Evolutionary conservation across 2,797 vertebrate species (phyloP), one percentile per base, ranked within the genome.

Genomic region (Lemur catta): DNA sequence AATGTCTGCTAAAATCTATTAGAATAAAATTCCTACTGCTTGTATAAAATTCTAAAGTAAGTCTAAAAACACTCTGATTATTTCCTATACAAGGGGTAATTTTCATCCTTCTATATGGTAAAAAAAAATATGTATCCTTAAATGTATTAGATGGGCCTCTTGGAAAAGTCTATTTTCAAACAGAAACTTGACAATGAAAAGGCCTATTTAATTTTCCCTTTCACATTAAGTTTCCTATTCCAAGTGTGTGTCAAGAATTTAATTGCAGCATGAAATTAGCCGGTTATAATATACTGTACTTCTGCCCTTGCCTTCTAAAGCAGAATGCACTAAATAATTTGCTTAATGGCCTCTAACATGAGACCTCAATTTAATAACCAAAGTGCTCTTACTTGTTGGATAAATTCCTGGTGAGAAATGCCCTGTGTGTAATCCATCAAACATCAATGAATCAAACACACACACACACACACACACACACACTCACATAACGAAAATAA

Each of bases 211-310:
- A 96, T 97, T 96, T 98, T 91, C 87, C 65, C 89, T 95, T 97
- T 98, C 95, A 96, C 96, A 97, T 98, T 97, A 98, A 98, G 96
- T 96, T 98, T 98, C 98, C 97, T 97, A 97, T 98, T 98, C 98
- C 97, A 98, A 98, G 90, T 95, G 95, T 98, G 97, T 98, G 98
- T 98, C 98, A 71, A 84, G 98, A 98, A 98, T 98, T 98, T 98
- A 99, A 98, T 98, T 98, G 98, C 95, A 98, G 96, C 96, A 97
- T 98, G 96, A 98, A 98, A 98, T 98, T 98, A 98, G 98, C 98
- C 97, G 97, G 97, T 97, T 98, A 98, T 98, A 98, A 98, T 99
- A 98, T 98, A 98, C 80, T 52, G 97, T 97, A 88, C 97, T 97
- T 97, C 30, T 75, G 97, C 98, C 98, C 97, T 97, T 91, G 97